These are phyloP conservation scores for Mongoloraphidia duomilia DNA, from an alignment of 2,888 invertebrate genomes.

Conservation along the genomic window DNA sequence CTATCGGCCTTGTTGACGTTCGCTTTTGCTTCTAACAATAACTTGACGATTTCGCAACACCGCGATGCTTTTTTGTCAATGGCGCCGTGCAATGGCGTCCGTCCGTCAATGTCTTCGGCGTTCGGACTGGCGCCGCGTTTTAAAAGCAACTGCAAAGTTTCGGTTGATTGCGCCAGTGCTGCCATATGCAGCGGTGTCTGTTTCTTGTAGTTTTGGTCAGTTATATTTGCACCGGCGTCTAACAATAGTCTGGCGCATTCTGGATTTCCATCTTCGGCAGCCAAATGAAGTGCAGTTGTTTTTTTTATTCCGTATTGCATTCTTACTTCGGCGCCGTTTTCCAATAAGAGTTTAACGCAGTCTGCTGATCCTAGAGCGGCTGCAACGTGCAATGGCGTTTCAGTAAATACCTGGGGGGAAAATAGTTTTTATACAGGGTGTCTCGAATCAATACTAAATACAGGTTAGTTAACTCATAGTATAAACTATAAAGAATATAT, in stretches of 20 bases:
- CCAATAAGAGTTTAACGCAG: slow-evolving; percentile 57
- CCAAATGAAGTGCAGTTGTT: slow-evolving; percentile 72
- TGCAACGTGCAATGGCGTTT: slow-evolving; percentile 73
- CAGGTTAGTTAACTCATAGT: too few relatives aligned
- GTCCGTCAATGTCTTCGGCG: slow-evolving; percentile 54
- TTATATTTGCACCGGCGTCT: slow-evolving; percentile 61
- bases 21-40: slow-evolving; percentile 50
- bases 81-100: slow-evolving; percentile 67
- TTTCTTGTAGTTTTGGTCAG: slow-evolving; percentile 55
- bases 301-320: slow-evolving; percentile 55
- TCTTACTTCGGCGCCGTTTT: slow-evolving; percentile 64
- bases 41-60: slow-evolving; percentile 52
- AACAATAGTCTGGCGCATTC: slow-evolving; percentile 60
- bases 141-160: slow-evolving; percentile 58
- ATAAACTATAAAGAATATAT: too few relatives aligned
- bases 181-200: slow-evolving; percentile 80
- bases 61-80: slow-evolving; percentile 58
- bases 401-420: slow-evolving; percentile 52
- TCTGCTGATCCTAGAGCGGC: slow-evolving; percentile 55
- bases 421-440: too few relatives aligned
- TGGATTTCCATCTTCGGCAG: slow-evolving; percentile 74
- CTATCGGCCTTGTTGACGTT: slow-evolving; percentile 62
- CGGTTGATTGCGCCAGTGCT: slow-evolving; percentile 62
- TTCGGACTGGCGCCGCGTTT: slow-evolving; percentile 48
- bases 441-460: too few relatives aligned